Evolutionary conservation across 2,113 vertebrate species (phyloP).

Genomic region (Malurus elegans): DNA sequence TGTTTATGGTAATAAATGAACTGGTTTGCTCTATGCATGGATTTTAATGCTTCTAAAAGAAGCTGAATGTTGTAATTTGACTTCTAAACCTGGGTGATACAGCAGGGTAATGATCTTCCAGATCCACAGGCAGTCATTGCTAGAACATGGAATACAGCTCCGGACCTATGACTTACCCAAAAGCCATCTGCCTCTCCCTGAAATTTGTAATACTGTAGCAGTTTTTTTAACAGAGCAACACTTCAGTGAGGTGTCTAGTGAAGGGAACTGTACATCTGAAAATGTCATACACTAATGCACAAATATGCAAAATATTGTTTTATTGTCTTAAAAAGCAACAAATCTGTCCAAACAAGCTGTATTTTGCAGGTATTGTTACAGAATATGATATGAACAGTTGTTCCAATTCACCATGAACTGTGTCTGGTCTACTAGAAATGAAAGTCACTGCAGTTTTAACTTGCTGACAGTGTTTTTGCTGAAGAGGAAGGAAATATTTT

Average conservation of each 20-base stretch:
- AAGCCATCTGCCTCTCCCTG: not conserved
- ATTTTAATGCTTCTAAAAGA: not conserved
- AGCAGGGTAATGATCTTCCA: not conserved
- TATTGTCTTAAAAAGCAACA: not conserved
- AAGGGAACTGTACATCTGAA: not conserved
- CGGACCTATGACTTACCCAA: not conserved
- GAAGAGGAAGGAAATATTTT: conserved; percentile 28
- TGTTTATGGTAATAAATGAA: not conserved
- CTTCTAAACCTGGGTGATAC: not conserved
- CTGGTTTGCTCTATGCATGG: not conserved
- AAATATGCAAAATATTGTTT: not conserved
- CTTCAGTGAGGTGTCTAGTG: not conserved
- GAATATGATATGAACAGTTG: not conserved
- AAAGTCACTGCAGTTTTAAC: not conserved
- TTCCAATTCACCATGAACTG: not conserved
- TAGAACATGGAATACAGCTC: not conserved
- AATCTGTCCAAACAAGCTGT: not conserved
- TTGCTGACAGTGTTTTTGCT: conserved; percentile 3
- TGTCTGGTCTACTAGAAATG: not conserved
- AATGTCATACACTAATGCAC: not conserved
- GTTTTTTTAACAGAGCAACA: not conserved
- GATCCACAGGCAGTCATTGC: not conserved
- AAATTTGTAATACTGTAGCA: not conserved
- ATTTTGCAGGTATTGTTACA: not conserved
- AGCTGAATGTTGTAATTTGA: not conserved